Evolutionary conservation across 2,113 vertebrate genomes (phyloP), one percentile per base, ranked within the genome.

Genomic region (Charina bottae): DNA sequence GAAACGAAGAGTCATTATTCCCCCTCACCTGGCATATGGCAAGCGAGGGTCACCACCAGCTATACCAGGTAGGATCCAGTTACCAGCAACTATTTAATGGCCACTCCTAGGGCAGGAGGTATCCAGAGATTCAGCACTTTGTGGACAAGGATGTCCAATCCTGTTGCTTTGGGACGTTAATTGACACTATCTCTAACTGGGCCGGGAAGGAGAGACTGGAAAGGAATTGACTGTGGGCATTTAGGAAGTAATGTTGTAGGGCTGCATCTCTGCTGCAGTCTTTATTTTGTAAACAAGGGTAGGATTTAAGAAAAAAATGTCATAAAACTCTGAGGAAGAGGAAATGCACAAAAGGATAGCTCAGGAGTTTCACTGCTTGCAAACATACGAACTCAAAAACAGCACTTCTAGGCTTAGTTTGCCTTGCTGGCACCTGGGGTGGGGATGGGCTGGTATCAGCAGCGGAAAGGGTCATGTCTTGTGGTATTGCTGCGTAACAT

Each of bases 1-100:
- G 97, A 99, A 99, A 97, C 98, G 99, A 93, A 99, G 98, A 97
- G 98, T 98, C 92, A 98, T 97, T 93, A 99, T 99, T 93, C 99
- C 99, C 83, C 96, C 99, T 96, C 98, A 99, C 93, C 96, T 99
- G 90, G 99, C 98, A n/a, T 99, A 99, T 13, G 99, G 99, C 94
- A 99, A 99, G 94, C 96, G 98, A 96, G 99, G 99, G 85, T 99
- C 98, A 19, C 99, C 98, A 0, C 99, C 99, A 0, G 98, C 97
- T 17, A 98, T 99, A 94, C 99, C 99, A 98, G 99, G 99, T 99
- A 98, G n/a, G 26, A 55, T 49, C 12, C 68, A 42, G n/a, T 4
- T 4, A 26, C 4, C 33, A 37, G 78, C 15, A n/a, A 10, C 55
- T 87, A 13, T 24, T 17, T 53, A 28, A 26, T 33, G 42, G 56